These are phyloP conservation scores for Hipposideros armiger DNA, from an alignment of 2,113 vertebrate species.

Conservation along the genomic window DNA sequence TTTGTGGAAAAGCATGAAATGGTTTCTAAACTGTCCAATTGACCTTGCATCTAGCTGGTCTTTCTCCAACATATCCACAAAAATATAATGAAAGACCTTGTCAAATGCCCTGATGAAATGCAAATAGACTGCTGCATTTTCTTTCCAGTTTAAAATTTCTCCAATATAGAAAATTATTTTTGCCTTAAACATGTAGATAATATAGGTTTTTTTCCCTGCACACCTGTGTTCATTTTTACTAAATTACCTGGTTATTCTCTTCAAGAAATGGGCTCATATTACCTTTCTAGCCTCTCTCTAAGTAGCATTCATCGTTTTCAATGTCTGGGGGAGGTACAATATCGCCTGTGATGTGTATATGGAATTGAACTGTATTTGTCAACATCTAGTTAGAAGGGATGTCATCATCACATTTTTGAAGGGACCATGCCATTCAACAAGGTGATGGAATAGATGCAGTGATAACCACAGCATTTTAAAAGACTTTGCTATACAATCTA, in stretches of 20 bases:
- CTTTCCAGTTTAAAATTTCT: not conserved
- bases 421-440: not conserved
- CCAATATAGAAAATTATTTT: not conserved
- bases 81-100: constrained; percentile 41
- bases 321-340: not conserved
- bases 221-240: not conserved
- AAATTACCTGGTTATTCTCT: constrained; percentile 52
- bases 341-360: not conserved
- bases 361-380: not conserved
- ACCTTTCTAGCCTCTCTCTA: not conserved
- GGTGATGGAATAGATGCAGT: not conserved
- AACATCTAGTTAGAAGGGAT: not conserved
- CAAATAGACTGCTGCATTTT: constrained; percentile 5
- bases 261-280: not conserved
- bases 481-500: not conserved
- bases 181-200: not conserved
- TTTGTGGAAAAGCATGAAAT: constrained; percentile 50
- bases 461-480: constrained; percentile 18
- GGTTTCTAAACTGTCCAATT: constrained; percentile 34
- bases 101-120: constrained; percentile 60
- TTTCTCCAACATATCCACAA: constrained; percentile 37
- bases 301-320: constrained; percentile 8
- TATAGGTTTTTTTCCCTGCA: not conserved
- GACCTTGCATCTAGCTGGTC: not conserved
- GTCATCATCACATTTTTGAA: not conserved